Conservation (phyloP, 2,888 invertebrate genomes). For the Dexiosoma caninum region DNA sequence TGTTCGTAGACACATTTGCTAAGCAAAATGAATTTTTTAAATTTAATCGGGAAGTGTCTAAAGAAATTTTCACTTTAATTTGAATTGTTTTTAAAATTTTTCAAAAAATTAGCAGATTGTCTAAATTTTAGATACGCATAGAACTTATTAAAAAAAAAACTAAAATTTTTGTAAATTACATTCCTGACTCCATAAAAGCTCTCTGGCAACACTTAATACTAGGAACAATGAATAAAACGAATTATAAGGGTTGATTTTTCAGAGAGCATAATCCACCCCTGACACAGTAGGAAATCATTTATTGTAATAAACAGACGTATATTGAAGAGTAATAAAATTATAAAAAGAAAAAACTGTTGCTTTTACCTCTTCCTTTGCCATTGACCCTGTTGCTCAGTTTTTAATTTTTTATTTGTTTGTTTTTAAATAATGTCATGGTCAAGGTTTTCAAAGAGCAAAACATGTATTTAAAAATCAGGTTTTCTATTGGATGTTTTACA, state of each 20-base stretch:
- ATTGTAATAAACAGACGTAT: neutral
- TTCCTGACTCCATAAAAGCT: too few relatives aligned
- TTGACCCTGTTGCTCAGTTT: constrained; percentile 35
- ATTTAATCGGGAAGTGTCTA: too few relatives aligned
- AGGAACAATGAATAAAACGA: neutral
- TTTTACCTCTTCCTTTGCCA: constrained; percentile 18
- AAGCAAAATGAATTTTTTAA: too few relatives aligned
- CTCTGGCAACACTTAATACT: neutral
- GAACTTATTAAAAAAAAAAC: too few relatives aligned
- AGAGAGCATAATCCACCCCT: neutral
- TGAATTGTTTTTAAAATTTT: too few relatives aligned
- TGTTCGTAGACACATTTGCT: too few relatives aligned
- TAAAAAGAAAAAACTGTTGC: constrained; percentile 25
- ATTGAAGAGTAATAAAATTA: neutral
- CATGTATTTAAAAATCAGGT: too few relatives aligned
- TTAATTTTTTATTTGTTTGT: neutral
- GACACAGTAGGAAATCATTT: neutral
- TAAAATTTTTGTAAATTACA: too few relatives aligned
- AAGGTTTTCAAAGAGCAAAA: constrained; percentile 19
- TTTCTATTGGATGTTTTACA: too few relatives aligned
- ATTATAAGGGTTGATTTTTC: neutral
- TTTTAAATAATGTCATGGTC: constrained; percentile 13
- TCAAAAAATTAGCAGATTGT: too few relatives aligned
- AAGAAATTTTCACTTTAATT: too few relatives aligned
- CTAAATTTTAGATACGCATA: too few relatives aligned